Evolutionary conservation across 2,113 vertebrate species (phyloP).

Genomic region (Gnathonemus echidnorhynchus): DNA sequence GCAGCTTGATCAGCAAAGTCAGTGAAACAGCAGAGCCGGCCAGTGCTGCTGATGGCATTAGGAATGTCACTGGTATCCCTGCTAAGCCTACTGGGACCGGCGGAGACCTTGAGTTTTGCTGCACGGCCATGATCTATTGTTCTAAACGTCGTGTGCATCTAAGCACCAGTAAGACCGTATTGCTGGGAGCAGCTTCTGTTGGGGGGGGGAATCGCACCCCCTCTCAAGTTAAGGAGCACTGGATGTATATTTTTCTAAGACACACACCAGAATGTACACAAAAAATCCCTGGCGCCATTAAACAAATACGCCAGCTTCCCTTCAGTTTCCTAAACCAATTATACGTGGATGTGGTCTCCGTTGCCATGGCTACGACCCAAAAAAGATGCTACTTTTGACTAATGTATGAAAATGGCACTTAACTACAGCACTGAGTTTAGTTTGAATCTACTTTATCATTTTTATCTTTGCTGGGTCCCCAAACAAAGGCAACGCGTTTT

Average conservation of each 20-base stretch:
- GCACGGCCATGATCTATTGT: neutral
- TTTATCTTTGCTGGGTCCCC: neutral
- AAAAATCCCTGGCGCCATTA: neutral
- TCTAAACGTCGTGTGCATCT: neutral
- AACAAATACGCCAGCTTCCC: neutral
- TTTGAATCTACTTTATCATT: neutral
- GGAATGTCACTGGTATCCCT: neutral
- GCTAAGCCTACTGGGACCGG: neutral
- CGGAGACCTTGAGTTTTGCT: neutral
- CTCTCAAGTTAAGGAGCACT: neutral
- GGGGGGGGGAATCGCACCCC: neutral
- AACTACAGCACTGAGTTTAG: neutral
- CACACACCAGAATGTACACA: neutral
- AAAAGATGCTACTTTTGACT: conserved; percentile 18
- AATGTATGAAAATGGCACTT: conserved; percentile 4
- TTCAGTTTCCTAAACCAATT: conserved; percentile 1
- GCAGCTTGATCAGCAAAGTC: conserved; percentile 5
- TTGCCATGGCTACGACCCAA: conserved; percentile 16
- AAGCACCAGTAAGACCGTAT: neutral
- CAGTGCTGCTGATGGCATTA: neutral
- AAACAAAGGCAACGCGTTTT: neutral
- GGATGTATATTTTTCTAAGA: neutral
- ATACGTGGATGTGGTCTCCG: neutral
- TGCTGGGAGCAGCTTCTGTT: neutral
- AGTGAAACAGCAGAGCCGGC: neutral